Base-by-base conservation (phyloP, 1,140 invertebrate species). In the Polyergus mexicanus region DNA sequence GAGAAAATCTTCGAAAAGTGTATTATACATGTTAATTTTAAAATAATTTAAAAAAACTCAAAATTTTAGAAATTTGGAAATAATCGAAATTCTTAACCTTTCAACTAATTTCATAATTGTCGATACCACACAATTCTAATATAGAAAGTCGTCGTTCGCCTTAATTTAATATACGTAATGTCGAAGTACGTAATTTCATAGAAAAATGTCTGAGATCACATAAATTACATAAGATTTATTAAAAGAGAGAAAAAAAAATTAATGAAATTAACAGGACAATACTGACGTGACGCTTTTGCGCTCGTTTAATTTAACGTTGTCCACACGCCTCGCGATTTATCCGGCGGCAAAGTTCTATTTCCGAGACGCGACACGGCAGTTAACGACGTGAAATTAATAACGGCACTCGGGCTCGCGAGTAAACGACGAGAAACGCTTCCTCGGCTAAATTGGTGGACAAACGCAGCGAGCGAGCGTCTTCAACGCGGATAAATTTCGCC, bases 321-420 rank as follows among this genome's bases (percentile, higher is more conserved):
- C 65, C 63, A 16, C 32, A 19, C 51, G 32, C 13, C 72, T 68
- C 58, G 80, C 87, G 77, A 85, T 88, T 19, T 51, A 77, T 76
- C 62, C 88, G 76, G 32, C 75, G 38, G 56, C 69, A 8, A 85
- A 80, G 84, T 86, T 86, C 68, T 78, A 87, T 89, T 69, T 69
- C 84, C 54, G 65, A 71, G 77, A 62, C 54, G 47, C 60, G 69
- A 58, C 87, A 44, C 78, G 85, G 76, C 84, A 56, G 87, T 83
- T 87, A 88, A 90, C 83, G 77, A 86, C 81, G 71, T 75, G 89
- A 76, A 86, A 88, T 89, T 90, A 90, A 89, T 90, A 90, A 90
- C 88, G 86, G 71, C 75, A 62, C 74, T 80, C 78, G 75, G 80
- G 85, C 47, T 51, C 47, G 47, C 4, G 13, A 65, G 76, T 83